phyloP scores from a whole-genome alignment of 2,888 invertebrate species.

The Melanostoma scalare region DNA sequence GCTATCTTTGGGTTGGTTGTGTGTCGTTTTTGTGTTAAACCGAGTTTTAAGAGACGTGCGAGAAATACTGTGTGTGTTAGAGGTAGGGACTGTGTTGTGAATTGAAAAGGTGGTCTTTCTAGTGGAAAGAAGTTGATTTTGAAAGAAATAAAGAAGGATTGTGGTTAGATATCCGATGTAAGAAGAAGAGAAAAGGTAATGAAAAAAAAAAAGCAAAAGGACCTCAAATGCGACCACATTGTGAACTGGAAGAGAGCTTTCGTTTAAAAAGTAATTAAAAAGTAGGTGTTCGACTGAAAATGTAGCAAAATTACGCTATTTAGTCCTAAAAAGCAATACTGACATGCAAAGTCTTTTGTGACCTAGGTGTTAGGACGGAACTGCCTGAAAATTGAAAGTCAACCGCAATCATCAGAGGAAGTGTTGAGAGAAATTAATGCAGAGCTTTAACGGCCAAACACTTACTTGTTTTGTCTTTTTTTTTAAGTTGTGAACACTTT shows the following conservation, averaged over 20 bases:
- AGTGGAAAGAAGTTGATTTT: slow-evolving; percentile 31
- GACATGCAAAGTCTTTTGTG: too few relatives aligned
- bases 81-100: slow-evolving; percentile 34
- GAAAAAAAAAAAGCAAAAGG: neutral
- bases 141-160: slow-evolving; percentile 3
- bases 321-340: too few relatives aligned
- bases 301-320: too few relatives aligned
- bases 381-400: too few relatives aligned
- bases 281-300: neutral
- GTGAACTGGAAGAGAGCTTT: slow-evolving; percentile 24
- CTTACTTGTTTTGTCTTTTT: too few relatives aligned
- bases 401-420: too few relatives aligned
- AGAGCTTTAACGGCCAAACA: too few relatives aligned
- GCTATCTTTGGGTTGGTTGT: slow-evolving; percentile 24
- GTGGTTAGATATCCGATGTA: neutral
- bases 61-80: slow-evolving; percentile 3
- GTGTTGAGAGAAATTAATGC: too few relatives aligned
- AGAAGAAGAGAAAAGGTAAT: too few relatives aligned
- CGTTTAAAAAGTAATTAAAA: slow-evolving; percentile 30
- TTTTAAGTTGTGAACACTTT: too few relatives aligned
- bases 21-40: slow-evolving; percentile 13
- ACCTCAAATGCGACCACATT: slow-evolving; percentile 45
- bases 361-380: too few relatives aligned
- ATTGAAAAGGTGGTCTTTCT: slow-evolving; percentile 18
- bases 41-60: neutral